These are phyloP conservation scores for Dastarcus helophoroides DNA, from an alignment of 2,888 invertebrate species.

Conservation along the genomic window DNA sequence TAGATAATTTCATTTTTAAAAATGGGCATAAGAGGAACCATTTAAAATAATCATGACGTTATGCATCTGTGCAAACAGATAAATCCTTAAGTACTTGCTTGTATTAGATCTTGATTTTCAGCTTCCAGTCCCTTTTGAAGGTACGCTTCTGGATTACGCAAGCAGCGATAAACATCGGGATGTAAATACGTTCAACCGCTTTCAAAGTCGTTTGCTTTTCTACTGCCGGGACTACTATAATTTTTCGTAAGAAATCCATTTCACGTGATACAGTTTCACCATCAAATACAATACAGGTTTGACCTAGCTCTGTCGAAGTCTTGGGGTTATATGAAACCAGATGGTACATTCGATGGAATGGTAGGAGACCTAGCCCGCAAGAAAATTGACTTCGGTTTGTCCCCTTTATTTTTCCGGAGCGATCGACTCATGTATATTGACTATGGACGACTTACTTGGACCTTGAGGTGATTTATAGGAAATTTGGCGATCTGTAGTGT, in stretches of 20 bases:
- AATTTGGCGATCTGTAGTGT: no score
- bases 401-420: slow-evolving; percentile 25
- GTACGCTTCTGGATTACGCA: slow-evolving; percentile 22
- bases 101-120: no score
- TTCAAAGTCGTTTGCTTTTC: slow-evolving; percentile 22
- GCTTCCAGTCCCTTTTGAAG: slow-evolving; percentile 24
- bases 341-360: slow-evolving; percentile 28
- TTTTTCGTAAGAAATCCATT: slow-evolving; percentile 21
- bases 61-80: no score
- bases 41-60: no score
- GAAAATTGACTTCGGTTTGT: slow-evolving; percentile 25
- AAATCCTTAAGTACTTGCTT: no score
- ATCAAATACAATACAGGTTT: slow-evolving; percentile 1
- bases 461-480: slow-evolving; percentile 19
- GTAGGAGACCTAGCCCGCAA: slow-evolving; percentile 23
- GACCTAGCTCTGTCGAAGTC: slow-evolving; percentile 16
- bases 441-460: slow-evolving; percentile 28
- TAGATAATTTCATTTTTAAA: no score
- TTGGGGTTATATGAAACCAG: slow-evolving; percentile 27
- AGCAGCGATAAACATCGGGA: slow-evolving; percentile 19
- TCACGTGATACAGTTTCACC: background rate
- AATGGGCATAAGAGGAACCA: no score
- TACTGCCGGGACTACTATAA: slow-evolving; percentile 25
- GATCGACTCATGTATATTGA: slow-evolving; percentile 24
- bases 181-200: slow-evolving; percentile 27